phyloP scores from a whole-genome alignment of 2,888 invertebrate species.

The Leptopilina syphax region DNA sequence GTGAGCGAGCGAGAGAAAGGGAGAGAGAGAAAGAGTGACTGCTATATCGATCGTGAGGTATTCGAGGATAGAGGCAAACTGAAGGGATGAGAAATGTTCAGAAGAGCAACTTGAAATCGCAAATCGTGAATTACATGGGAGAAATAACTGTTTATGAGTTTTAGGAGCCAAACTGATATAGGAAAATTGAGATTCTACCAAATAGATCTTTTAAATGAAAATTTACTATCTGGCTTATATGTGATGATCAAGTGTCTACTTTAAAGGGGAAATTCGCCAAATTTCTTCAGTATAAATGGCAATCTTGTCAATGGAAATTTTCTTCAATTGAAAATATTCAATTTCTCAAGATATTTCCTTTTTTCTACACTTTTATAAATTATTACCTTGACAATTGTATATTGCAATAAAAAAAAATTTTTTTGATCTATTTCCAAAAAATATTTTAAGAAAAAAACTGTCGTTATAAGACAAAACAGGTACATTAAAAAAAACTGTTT shows the following conservation, averaged over 20 bases:
- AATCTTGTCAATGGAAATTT: neutral
- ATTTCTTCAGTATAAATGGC: conserved; percentile 10
- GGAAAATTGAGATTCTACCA: conserved; percentile 29
- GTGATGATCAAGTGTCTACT: conserved; percentile 17
- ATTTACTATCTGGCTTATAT: conserved; percentile 20
- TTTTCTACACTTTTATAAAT: too few relatives aligned
- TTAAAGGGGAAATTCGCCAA: conserved; percentile 4
- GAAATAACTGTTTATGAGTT: conserved; percentile 38
- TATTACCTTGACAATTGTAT: too few relatives aligned
- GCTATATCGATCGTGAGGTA: neutral
- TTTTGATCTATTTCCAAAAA: too few relatives aligned
- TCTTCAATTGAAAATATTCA: too few relatives aligned
- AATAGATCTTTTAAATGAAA: conserved; percentile 25
- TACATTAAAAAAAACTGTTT: too few relatives aligned
- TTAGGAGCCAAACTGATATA: conserved; percentile 29
- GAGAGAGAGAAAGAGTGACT: neutral
- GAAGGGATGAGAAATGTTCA: conserved; percentile 27
- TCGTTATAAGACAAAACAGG: too few relatives aligned
- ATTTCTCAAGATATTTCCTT: too few relatives aligned
- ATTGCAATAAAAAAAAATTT: too few relatives aligned
- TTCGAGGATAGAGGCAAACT: neutral
- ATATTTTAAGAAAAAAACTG: too few relatives aligned
- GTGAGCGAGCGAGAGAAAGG: too few relatives aligned
- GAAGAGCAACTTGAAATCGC: conserved; percentile 16
- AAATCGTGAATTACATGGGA: conserved; percentile 21